Conservation (phyloP, 2,888 invertebrate genomes). For the Melikaiella ostensackeni region DNA sequence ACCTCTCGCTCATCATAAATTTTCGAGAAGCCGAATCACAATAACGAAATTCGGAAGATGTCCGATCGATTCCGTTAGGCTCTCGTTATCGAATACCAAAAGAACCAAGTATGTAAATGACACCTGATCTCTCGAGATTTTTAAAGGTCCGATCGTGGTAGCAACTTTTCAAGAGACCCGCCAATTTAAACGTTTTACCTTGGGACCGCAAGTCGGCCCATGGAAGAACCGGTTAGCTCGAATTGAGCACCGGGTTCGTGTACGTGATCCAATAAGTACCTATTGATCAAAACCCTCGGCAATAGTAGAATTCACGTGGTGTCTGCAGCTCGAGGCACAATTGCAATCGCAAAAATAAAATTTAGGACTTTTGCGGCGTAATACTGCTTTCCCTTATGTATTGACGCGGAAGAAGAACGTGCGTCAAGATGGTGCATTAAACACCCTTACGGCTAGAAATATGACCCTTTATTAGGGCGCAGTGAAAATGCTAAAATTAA, state of each 20-base stretch:
- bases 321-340: background rate
- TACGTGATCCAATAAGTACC: slow-evolving; percentile 7
- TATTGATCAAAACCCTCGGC: background rate
- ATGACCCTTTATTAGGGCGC: background rate
- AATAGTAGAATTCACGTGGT: background rate
- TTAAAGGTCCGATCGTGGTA: slow-evolving; percentile 14
- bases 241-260: background rate
- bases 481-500: too few species aligned
- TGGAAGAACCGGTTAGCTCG: slow-evolving; percentile 12
- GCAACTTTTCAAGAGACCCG: background rate
- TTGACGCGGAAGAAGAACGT: background rate
- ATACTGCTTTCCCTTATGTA: background rate
- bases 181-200: slow-evolving; percentile 7
- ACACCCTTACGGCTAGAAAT: background rate
- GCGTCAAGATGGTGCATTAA: background rate
- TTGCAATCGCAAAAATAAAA: background rate
- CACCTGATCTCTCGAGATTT: slow-evolving; percentile 25
- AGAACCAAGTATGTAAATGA: slow-evolving; percentile 16
- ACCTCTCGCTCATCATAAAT: background rate
- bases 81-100: background rate
- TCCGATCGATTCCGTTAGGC: slow-evolving; percentile 2
- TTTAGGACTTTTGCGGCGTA: background rate
- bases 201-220: background rate
- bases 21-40: background rate
- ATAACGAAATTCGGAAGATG: background rate